Conservation (phyloP, 2,797 vertebrate genomes). For the Carcharodon carcharias region DNA sequence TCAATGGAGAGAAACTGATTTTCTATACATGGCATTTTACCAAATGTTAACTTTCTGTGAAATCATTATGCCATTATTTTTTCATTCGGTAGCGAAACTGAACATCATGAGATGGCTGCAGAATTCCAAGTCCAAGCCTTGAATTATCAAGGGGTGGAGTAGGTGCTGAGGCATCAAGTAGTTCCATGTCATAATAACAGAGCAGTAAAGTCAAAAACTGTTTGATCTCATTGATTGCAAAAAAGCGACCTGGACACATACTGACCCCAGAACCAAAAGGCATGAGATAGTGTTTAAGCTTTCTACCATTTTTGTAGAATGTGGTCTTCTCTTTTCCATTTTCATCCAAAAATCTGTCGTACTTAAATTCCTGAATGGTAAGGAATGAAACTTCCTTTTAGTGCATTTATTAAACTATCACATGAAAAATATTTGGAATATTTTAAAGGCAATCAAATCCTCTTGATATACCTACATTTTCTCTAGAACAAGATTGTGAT, state of each 20-base stretch:
- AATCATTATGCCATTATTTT: neutral
- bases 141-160: slow-evolving; percentile 42
- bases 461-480: neutral
- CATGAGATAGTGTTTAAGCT: slow-evolving; percentile 45
- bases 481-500: neutral
- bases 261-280: slow-evolving; percentile 51
- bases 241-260: slow-evolving; percentile 51
- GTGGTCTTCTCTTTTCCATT: slow-evolving; percentile 42
- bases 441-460: neutral
- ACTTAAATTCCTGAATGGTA: slow-evolving; percentile 49
- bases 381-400: neutral
- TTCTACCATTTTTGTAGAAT: slow-evolving; percentile 49
- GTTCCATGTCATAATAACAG: slow-evolving; percentile 48
- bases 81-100: slow-evolving; percentile 42
- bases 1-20: neutral
- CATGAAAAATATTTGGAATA: neutral
- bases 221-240: slow-evolving; percentile 51
- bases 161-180: slow-evolving; percentile 34
- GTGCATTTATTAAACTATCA: neutral
- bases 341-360: slow-evolving; percentile 48
- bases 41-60: neutral
- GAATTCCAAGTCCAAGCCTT: slow-evolving; percentile 48
- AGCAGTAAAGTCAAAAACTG: slow-evolving; percentile 46
- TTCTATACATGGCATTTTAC: neutral
- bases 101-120: slow-evolving; percentile 48